Evolutionary conservation across 1,140 invertebrate species (phyloP).

Genomic region (Phenacoccus solenopsis): DNA sequence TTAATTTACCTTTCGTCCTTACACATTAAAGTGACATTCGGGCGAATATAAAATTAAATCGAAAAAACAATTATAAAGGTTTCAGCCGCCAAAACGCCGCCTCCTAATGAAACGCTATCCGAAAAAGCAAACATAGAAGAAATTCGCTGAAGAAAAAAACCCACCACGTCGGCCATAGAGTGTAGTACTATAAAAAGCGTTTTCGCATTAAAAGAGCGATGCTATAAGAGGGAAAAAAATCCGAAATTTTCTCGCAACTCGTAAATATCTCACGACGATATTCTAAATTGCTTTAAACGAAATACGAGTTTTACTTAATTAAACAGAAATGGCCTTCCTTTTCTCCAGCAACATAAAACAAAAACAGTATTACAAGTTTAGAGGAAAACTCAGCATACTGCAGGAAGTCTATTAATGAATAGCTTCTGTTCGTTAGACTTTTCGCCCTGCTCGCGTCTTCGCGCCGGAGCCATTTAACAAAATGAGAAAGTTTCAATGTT

Average conservation of each 20-base stretch:
- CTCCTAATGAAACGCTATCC: too few species aligned
- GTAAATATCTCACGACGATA: background rate
- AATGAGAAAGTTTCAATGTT: slow-evolving; percentile 9
- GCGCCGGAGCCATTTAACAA: background rate
- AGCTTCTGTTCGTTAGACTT: slow-evolving; percentile 12
- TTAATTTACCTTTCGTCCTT: too few species aligned
- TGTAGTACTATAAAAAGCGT: too few species aligned
- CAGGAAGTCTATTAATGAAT: slow-evolving; percentile 7
- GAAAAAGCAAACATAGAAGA: too few species aligned
- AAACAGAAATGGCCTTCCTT: background rate
- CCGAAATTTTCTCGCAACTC: background rate
- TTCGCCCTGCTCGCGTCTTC: background rate
- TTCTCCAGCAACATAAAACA: background rate
- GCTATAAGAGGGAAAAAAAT: background rate
- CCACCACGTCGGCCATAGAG: too few species aligned
- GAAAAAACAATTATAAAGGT: too few species aligned
- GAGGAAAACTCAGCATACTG: slow-evolving; percentile 9
- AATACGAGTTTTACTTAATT: slow-evolving; percentile 3
- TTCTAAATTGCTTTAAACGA: background rate
- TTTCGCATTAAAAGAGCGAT: too few species aligned
- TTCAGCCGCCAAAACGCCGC: too few species aligned
- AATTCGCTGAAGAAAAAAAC: too few species aligned
- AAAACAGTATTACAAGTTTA: background rate
- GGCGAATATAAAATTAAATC: too few species aligned
- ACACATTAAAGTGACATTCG: too few species aligned